Percentiles rank a stretch among this genome's conserved stretches.
Conservation (phyloP, 2,113 vertebrate species). For the Cryptoleucopteryx plumbea region DNA sequence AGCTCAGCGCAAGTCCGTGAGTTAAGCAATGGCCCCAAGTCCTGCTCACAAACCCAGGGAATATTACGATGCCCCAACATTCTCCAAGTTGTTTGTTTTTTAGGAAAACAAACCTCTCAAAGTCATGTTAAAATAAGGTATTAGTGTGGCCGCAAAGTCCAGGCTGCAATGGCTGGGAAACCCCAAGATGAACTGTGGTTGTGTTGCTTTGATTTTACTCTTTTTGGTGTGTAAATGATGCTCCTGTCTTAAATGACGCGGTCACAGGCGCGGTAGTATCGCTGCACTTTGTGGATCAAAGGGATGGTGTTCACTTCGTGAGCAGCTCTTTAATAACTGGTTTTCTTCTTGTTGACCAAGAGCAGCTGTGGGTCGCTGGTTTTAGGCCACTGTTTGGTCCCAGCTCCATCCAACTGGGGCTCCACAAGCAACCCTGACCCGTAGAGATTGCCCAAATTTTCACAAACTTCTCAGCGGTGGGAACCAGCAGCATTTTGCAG, state of each 20-base stretch:
- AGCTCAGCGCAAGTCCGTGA: neutral
- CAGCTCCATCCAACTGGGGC: neutral
- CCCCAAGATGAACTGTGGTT: neutral
- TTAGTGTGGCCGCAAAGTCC: neutral
- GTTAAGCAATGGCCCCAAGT: neutral
- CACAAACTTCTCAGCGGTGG: accelerated
- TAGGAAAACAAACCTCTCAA: neutral
- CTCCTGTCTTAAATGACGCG: neutral
- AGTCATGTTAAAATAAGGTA: neutral
- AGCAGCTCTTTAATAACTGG: neutral
- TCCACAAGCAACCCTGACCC: neutral
- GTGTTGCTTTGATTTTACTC: neutral
- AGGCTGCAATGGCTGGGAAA: neutral
- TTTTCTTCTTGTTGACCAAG: neutral
- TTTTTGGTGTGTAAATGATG: neutral
- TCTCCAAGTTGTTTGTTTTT: neutral
- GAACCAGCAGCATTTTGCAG: neutral
- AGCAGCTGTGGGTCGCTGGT: neutral
- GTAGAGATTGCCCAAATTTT: accelerated
- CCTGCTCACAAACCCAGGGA: neutral
- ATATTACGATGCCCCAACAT: neutral
- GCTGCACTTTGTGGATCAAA: neutral
- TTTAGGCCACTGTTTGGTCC: neutral
- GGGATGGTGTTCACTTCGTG: neutral
- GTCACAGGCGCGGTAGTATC: accelerated